A percentile compares a stretch with the other conserved stretches of the same genome.
These are phyloP conservation scores for Plebejus argus DNA, from an alignment of 2,888 invertebrate species.

Conservation along the genomic window DNA sequence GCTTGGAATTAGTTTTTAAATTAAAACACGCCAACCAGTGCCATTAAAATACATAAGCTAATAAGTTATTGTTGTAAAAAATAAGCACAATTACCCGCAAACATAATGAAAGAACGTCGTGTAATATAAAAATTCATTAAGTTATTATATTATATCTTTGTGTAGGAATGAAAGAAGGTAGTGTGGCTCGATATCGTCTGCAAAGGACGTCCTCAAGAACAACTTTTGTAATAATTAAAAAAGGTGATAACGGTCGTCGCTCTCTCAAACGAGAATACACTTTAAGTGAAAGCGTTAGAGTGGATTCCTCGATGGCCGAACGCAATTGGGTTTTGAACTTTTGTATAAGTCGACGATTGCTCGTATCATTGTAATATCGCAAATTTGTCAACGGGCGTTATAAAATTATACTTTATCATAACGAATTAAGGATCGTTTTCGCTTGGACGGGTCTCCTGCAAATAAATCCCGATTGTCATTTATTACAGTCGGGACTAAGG, in stretches of 20 bases:
- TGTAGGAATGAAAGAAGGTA: conserved; percentile 38
- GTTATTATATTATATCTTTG: conserved; percentile 32
- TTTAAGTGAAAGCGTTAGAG: conserved; percentile 41
- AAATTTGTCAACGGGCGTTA: conserved; percentile 41
- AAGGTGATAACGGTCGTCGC: conserved; percentile 43
- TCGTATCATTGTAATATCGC: conserved; percentile 55
- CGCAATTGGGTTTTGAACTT: conserved; percentile 46
- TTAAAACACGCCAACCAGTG: conserved; percentile 20
- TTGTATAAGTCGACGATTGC: conserved; percentile 49
- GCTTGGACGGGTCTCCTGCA: conserved; percentile 36
- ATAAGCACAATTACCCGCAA: conserved; percentile 8
- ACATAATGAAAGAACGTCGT: conserved; percentile 7
- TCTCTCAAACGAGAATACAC: conserved; percentile 41
- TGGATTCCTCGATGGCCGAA: conserved; percentile 40
- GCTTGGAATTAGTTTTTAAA: neutral
- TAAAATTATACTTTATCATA: conserved; percentile 49
- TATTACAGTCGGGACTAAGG: conserved; percentile 55
- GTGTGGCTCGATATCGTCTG: conserved; percentile 53
- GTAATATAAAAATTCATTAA: conserved; percentile 24
- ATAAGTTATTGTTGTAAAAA: conserved; percentile 19
- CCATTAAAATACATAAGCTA: conserved; percentile 5
- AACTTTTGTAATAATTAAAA: conserved; percentile 39
- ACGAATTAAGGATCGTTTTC: conserved; percentile 46
- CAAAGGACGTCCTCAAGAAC: conserved; percentile 54
- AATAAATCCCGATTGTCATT: conserved; percentile 62